A percentile compares a stretch with the other conserved stretches of the same genome.
Conservation (phyloP, 1,140 invertebrate species). For the Macrostomum lignano region DNA sequence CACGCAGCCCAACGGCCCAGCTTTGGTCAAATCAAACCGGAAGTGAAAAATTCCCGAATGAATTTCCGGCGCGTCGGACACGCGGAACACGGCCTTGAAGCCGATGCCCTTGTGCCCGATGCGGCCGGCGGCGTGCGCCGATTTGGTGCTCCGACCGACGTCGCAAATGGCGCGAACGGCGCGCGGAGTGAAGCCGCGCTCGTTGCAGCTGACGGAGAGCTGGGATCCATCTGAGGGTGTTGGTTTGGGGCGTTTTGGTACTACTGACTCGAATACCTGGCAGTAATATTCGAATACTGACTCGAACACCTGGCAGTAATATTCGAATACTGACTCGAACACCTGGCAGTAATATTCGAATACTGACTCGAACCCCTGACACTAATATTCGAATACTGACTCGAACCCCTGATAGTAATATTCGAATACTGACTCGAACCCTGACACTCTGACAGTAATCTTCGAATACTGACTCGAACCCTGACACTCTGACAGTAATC, state of each 20-base stretch:
- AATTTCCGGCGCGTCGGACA: conserved; percentile 23
- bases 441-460: too few relatives aligned
- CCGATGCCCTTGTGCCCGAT: conserved; percentile 29
- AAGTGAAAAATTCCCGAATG: conserved; percentile 26
- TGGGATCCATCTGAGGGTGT: too few relatives aligned
- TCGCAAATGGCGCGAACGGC: conserved; percentile 25
- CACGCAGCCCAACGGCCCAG: conserved; percentile 22
- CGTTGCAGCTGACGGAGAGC: conserved; percentile 19
- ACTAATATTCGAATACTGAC: too few relatives aligned
- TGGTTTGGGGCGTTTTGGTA: too few relatives aligned
- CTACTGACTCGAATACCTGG: too few relatives aligned
- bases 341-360: conserved; percentile 20
- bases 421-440: too few relatives aligned
- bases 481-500: too few relatives aligned
- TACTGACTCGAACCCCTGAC: too few relatives aligned
- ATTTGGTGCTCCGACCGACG: conserved; percentile 25
- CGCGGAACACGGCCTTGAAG: conserved; percentile 27
- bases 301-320: too few relatives aligned
- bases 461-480: too few relatives aligned
- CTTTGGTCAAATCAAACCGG: conserved; percentile 18
- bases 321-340: conserved; percentile 13
- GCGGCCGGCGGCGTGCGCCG: conserved; percentile 23
- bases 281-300: too few relatives aligned
- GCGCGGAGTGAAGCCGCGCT: conserved; percentile 18
- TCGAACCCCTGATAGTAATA: too few relatives aligned